phyloP scores from a whole-genome alignment of 2,797 vertebrate genomes.

The Acanthurus leucopareius region DNA sequence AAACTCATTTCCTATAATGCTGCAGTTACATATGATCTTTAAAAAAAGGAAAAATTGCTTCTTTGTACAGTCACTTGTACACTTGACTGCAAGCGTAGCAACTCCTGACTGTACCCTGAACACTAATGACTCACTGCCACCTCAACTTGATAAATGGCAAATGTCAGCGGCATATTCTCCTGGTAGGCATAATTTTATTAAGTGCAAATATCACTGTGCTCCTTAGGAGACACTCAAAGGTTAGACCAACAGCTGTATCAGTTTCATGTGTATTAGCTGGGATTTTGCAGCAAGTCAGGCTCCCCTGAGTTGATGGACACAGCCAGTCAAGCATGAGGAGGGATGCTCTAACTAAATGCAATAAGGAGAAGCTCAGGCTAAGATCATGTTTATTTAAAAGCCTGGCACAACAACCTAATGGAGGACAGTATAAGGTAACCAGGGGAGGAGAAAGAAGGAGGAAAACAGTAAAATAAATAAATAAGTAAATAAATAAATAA shows the following conservation, averaged over 20 bases:
- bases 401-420: conserved; percentile 83
- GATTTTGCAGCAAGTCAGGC: conserved; percentile 79
- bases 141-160: conserved; percentile 91
- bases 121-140: conserved; percentile 87
- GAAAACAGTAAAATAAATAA: conserved; percentile 1
- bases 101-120: conserved; percentile 63
- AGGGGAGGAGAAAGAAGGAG: conserved; percentile 23
- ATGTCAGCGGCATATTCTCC: conserved; percentile 91
- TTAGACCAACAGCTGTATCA: conserved; percentile 89
- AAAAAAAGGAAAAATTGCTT: conserved; percentile 22
- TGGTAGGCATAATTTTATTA: conserved; percentile 92
- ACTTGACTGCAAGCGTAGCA: conserved; percentile 40
- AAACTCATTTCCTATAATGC: conserved; percentile 5
- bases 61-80: conserved; percentile 40
- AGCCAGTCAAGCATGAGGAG: conserved; percentile 85
- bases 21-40: conserved; percentile 49
- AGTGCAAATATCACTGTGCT: conserved; percentile 91
- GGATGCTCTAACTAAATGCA: conserved; percentile 85
- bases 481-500: neutral
- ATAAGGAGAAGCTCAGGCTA: conserved; percentile 82
- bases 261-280: conserved; percentile 87
- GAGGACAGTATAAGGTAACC: conserved; percentile 66
- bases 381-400: conserved; percentile 91
- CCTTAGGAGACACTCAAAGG: conserved; percentile 90
- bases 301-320: conserved; percentile 84